Evolutionary conservation across 2,888 invertebrate genomes (phyloP).

Genomic region (Lasioglossum oenotherae): DNA sequence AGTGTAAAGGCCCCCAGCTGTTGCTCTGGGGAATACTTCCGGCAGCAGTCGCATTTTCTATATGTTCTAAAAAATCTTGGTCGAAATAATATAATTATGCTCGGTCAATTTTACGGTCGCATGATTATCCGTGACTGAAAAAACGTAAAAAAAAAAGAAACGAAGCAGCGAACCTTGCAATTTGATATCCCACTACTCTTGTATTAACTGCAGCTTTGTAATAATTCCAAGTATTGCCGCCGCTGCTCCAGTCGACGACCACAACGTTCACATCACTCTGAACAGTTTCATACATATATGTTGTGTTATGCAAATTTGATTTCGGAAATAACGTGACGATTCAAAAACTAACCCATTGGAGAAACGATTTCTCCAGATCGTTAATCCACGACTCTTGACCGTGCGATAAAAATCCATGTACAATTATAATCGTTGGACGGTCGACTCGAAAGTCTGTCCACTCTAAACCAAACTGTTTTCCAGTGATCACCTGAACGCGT

Average conservation of each 20-base stretch:
- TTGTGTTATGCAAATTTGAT: not conserved
- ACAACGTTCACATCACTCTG: constrained; percentile 88
- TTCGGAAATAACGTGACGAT: not conserved
- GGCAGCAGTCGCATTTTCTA: constrained; percentile 84
- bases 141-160: not conserved
- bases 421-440: constrained; percentile 86
- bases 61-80: constrained; percentile 84
- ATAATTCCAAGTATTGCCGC: constrained; percentile 88
- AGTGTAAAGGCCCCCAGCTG: constrained; percentile 83
- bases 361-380: constrained; percentile 86
- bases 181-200: constrained; percentile 86
- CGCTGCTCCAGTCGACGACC: constrained; percentile 88
- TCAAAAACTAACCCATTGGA: constrained; percentile 85
- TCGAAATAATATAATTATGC: not conserved
- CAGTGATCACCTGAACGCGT: constrained; percentile 84
- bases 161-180: constrained; percentile 82
- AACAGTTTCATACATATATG: not conserved
- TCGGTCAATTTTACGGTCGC: not conserved
- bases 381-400: constrained; percentile 87
- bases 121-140: not conserved
- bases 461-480: constrained; percentile 86
- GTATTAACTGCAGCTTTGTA: constrained; percentile 87
- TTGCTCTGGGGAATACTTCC: constrained; percentile 70
- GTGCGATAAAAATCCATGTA: constrained; percentile 88
- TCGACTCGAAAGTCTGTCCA: constrained; percentile 86